Evolutionary conservation across 1,140 invertebrate genomes (phyloP).

Genomic region (Listronotus bonariensis): DNA sequence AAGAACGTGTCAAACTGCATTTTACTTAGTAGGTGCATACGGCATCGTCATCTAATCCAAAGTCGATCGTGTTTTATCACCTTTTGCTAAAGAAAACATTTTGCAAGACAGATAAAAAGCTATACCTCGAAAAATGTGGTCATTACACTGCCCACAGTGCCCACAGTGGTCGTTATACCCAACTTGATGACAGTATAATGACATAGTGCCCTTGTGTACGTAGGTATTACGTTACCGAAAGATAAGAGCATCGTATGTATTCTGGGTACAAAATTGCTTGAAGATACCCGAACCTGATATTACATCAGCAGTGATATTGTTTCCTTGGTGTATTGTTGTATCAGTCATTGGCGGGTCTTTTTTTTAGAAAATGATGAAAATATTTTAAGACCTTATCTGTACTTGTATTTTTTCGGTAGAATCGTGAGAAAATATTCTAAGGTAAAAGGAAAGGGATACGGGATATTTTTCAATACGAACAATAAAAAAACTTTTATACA

Average conservation of each 20-base stretch:
- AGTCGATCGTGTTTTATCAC: too few species aligned
- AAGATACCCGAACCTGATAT: neutral
- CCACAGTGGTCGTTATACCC: neutral
- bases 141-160: conserved; percentile 6
- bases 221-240: conserved; percentile 2
- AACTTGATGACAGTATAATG: conserved; percentile 5
- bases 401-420: too few species aligned
- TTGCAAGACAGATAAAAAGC: neutral
- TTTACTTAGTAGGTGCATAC: too few species aligned
- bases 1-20: too few species aligned
- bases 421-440: too few species aligned
- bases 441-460: too few species aligned
- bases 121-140: conserved; percentile 1
- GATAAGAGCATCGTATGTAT: neutral
- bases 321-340: neutral
- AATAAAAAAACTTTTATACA: too few species aligned
- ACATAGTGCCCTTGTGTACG: conserved; percentile 7
- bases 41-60: too few species aligned
- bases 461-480: too few species aligned
- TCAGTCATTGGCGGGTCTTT: neutral
- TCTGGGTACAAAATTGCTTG: neutral
- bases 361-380: too few species aligned
- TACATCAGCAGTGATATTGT: conserved; percentile 3
- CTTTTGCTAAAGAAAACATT: neutral
- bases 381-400: too few species aligned